Conservation (phyloP, 2,113 vertebrate genomes). For the Azemiops feae region DNA sequence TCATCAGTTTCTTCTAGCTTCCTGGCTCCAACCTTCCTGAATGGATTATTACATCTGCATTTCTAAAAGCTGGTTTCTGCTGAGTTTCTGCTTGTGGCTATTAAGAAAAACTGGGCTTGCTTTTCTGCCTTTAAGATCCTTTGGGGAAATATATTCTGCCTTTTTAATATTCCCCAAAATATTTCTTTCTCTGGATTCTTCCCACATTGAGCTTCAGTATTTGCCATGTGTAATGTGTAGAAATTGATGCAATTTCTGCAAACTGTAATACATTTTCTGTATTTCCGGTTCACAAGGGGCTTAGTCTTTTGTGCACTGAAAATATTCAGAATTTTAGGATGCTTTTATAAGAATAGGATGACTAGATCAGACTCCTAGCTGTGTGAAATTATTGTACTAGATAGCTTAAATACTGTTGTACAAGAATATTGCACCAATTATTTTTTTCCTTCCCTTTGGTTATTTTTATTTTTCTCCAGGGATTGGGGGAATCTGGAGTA, state of each 20-base stretch:
- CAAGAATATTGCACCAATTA: neutral
- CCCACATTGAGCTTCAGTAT: neutral
- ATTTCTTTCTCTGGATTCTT: no score
- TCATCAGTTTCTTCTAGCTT: no score
- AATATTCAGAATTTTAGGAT: neutral
- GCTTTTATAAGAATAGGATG: neutral
- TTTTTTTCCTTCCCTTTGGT: neutral
- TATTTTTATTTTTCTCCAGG: slow-evolving; percentile 60
- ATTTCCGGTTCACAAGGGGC: neutral
- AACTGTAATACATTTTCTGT: neutral
- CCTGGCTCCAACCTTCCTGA: no score
- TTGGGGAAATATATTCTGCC: no score
- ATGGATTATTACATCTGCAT: no score
- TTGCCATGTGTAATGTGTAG: neutral
- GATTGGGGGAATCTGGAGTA: slow-evolving; percentile 75
- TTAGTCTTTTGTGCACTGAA: neutral
- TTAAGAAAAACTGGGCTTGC: no score
- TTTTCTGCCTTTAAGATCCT: no score
- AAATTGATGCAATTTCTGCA: neutral
- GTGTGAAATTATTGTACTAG: neutral
- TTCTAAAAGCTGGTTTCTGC: no score
- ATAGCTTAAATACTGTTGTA: neutral
- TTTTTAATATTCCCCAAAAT: no score
- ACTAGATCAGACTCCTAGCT: neutral
- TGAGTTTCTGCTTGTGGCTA: no score